Conservation (phyloP, 1,140 invertebrate species). For the Bemisia tabaci region DNA sequence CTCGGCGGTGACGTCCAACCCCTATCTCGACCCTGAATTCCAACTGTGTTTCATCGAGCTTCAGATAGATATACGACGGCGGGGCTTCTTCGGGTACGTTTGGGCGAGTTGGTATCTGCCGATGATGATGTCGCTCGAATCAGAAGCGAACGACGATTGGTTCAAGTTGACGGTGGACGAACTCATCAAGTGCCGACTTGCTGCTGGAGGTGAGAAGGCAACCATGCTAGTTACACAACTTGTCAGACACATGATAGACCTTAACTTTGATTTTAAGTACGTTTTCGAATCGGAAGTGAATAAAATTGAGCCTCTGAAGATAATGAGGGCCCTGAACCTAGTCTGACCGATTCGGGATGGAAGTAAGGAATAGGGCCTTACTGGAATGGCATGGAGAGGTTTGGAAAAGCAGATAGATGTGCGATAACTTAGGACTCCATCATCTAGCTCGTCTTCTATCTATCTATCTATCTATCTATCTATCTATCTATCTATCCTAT, state of each 20-base stretch:
- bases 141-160: background rate
- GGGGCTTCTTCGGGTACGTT: slow-evolving; percentile 27
- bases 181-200: background rate
- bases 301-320: no score
- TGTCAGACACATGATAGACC: background rate
- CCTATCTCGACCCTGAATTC: background rate
- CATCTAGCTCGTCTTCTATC: no score
- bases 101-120: slow-evolving; percentile 26
- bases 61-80: slow-evolving; percentile 24
- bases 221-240: background rate
- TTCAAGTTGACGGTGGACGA: background rate
- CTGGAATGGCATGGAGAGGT: no score
- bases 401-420: no score
- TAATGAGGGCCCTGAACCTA: no score
- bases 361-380: no score
- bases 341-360: no score
- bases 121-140: slow-evolving; percentile 13
- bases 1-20: slow-evolving; percentile 14
- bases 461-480: background rate
- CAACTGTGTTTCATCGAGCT: slow-evolving; percentile 22
- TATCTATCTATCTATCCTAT: background rate
- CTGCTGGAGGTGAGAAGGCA: background rate
- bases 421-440: no score
- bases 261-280: background rate
- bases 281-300: no score